Conservation (phyloP, 2,113 vertebrate genomes). For the Plotosus lineatus region DNA sequence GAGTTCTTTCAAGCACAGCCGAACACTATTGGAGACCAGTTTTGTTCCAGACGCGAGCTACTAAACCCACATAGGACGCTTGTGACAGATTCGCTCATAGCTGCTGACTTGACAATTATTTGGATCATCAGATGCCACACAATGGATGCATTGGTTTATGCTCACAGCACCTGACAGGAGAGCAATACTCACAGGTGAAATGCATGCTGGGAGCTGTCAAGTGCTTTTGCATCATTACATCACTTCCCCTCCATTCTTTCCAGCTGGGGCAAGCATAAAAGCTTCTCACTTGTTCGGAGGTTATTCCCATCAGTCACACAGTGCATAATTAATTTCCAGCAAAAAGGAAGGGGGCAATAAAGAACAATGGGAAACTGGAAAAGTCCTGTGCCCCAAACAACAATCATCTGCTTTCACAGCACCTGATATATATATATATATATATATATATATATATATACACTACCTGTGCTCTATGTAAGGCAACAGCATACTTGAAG, state of each 20-base stretch:
- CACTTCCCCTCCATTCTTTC: neutral
- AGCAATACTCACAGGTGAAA: conserved; percentile 19
- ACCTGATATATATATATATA: neutral
- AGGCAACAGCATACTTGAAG: too few species aligned
- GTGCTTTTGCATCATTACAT: neutral
- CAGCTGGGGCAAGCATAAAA: conserved; percentile 39
- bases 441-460: too few species aligned
- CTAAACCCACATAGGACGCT: neutral
- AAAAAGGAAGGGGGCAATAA: too few species aligned
- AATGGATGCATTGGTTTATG: neutral
- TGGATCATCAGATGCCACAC: neutral
- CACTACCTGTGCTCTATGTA: too few species aligned
- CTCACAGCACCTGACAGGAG: conserved; percentile 14
- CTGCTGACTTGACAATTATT: conserved; percentile 12
- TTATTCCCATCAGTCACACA: conserved; percentile 35
- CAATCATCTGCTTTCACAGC: conserved; percentile 1
- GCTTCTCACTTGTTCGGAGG: conserved; percentile 13
- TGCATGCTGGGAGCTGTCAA: conserved; percentile 43
- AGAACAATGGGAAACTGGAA: too few species aligned
- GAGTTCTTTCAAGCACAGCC: neutral
- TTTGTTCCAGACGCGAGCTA: neutral
- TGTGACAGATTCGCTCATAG: neutral
- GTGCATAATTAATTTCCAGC: conserved; percentile 40
- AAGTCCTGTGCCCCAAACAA: too few species aligned
- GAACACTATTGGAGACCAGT: neutral